A percentile compares a stretch with the other conserved stretches of the same genome.
These are phyloP conservation scores for Catharus fuscescens DNA, from an alignment of 2,113 vertebrate genomes.

Conservation along the genomic window DNA sequence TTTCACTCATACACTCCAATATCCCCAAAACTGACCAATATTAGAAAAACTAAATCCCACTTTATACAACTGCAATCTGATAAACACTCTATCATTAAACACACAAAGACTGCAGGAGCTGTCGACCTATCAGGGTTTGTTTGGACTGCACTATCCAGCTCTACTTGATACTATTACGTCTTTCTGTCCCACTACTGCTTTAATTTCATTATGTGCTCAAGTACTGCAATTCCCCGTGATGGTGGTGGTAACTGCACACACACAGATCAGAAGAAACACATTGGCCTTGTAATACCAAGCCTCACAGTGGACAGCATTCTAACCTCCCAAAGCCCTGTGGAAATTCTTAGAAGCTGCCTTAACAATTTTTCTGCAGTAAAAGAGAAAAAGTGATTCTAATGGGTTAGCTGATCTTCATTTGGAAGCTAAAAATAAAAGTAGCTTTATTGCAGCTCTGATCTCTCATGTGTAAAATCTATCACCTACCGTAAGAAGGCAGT, in stretches of 20 bases:
- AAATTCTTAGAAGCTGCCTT: slow-evolving; percentile 62
- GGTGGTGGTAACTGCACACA: slow-evolving; percentile 7
- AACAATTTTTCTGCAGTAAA: slow-evolving; percentile 59
- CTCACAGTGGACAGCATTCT: slow-evolving; percentile 49
- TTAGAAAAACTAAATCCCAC: not conserved
- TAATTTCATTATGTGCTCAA: slow-evolving; percentile 42
- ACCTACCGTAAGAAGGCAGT: slow-evolving; percentile 49
- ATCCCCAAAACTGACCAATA: not conserved
- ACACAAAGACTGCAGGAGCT: not conserved
- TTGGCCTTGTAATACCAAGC: slow-evolving; percentile 28
- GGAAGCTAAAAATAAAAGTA: slow-evolving; percentile 71
- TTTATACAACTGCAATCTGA: not conserved
- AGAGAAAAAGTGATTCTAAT: slow-evolving; percentile 57
- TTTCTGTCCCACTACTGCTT: not conserved
- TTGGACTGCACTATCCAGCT: not conserved
- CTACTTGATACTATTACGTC: not conserved
- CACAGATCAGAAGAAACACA: slow-evolving; percentile 38
- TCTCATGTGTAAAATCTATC: slow-evolving; percentile 71
- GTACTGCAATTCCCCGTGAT: not conserved
- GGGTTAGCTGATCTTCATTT: slow-evolving; percentile 61
- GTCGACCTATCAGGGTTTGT: not conserved
- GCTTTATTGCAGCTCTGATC: slow-evolving; percentile 66
- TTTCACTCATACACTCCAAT: not conserved
- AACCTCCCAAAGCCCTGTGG: slow-evolving; percentile 42
- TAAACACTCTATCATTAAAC: slow-evolving; percentile 21